Conservation (phyloP, 2,113 vertebrate genomes). For the Aegotheles bennettii region DNA sequence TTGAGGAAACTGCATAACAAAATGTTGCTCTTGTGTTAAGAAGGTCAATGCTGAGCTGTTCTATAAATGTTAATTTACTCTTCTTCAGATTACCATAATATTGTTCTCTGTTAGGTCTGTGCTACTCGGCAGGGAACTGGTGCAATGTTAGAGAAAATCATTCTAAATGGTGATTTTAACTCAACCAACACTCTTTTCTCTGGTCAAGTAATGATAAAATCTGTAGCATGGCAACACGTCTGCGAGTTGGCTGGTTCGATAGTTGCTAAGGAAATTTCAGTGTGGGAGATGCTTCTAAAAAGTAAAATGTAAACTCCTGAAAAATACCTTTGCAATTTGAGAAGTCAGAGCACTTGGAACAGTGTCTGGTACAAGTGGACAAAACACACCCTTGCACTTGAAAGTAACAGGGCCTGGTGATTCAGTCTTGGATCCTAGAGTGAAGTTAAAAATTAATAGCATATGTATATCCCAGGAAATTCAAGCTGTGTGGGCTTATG, state of each 20-base stretch:
- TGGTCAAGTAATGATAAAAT: slow-evolving; percentile 1
- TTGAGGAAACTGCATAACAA: background rate
- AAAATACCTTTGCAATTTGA: slow-evolving; percentile 23
- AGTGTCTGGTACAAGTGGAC: background rate
- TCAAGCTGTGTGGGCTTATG: slow-evolving; percentile 15
- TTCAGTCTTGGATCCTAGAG: background rate
- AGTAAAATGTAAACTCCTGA: slow-evolving; percentile 28
- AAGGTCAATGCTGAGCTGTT: background rate
- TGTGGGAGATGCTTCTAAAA: background rate
- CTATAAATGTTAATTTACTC: background rate
- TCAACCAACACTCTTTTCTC: background rate
- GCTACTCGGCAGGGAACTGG: background rate
- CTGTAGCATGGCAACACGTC: background rate
- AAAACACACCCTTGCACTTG: background rate
- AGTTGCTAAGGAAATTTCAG: slow-evolving; percentile 25
- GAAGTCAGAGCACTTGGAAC: background rate
- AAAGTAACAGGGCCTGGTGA: background rate
- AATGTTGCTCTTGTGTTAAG: background rate
- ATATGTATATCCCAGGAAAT: slow-evolving; percentile 2
- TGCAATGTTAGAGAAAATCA: slow-evolving; percentile 3
- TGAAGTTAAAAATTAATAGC: background rate
- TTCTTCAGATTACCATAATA: slow-evolving; percentile 1
- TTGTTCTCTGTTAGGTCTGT: background rate
- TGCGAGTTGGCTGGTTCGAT: background rate
- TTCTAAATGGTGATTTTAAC: background rate